Evolutionary conservation across 2,113 vertebrate species (phyloP), one percentile per base, ranked within the genome.

Genomic region (Alouatta palliata): DNA sequence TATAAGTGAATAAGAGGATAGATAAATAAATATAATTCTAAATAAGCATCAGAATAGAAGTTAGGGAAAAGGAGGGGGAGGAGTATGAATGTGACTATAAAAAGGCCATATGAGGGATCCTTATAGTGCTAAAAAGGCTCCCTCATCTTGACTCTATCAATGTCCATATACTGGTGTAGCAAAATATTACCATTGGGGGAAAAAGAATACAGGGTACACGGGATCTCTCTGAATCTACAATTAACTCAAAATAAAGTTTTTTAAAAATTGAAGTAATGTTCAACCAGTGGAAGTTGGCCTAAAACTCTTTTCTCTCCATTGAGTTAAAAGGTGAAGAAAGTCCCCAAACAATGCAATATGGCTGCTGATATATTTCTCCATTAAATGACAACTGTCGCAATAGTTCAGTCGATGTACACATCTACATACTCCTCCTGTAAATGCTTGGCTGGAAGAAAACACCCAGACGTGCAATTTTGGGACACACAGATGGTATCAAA

Each of bases 231-330:
- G 30, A 89, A 49, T 37, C 37, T 75, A 40, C 21, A 79, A 10
- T 75, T 81, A 81, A 49, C 40, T 96, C 52, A 80, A 54, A 71
- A 87, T 96, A 76, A 75, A 77, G 58, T 87, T 79, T 91, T 79
- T 82, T 0, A 5, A 68, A 91, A 84, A 40, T 8, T 77, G n/a
- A 66, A 88, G 14, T 82, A 49, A 75, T 73, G 37, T 43, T 70
- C 25, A 89, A 21, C 43, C 43, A 40, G 11, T 95, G 30, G 40
- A 82, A 80, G 2, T 20, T 93, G 9, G 6, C 30, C n/a, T 76
- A 58, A 84, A 94, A 92, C 35, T 61, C 37, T 79, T 66, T 79
- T 77, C 79, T 77, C n/a, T 81, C 40, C n/a, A 30, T 13, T 81
- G 30, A 75, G 23, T 80, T 58, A 54, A 86, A 89, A n/a, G 32